These are phyloP conservation scores for Oryctolagus cuniculus DNA, from an alignment of 2,113 vertebrate species.

Conservation along the genomic window mOryCun1.1 NC_091433.1:152034501-152035000, in stretches of 20 bases:
- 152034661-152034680: background rate
- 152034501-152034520: too few species aligned
- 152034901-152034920: background rate
- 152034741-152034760: background rate
- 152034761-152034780: slow-evolving; percentile 19
- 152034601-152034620: background rate
- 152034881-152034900: background rate
- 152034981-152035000: background rate
- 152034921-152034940: background rate
- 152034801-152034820: background rate
- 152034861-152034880: slow-evolving; percentile 8
- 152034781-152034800: background rate
- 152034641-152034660: background rate
- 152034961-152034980: background rate
- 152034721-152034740: background rate
- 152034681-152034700: background rate
- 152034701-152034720: background rate
- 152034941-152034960: background rate
- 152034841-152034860: background rate
- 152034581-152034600: background rate
- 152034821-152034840: background rate
- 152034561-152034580: background rate
- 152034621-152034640: background rate
- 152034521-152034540: background rate
- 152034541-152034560: background rate